phyloP scores from a whole-genome alignment of 2,797 vertebrate species.

The Perodicticus potto region DNA sequence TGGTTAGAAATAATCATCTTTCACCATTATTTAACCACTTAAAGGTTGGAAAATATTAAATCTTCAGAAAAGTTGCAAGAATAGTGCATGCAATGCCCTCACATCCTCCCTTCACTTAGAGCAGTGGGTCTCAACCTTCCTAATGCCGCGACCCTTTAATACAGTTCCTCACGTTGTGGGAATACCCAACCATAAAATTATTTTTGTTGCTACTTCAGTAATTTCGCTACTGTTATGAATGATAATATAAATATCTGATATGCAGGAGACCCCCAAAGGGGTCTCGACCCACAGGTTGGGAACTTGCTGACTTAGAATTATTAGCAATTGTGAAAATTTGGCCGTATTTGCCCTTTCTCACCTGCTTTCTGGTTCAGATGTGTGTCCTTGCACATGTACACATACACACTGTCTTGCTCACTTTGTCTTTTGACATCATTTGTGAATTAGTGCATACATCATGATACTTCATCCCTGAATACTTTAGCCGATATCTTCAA shows the following conservation, averaged over 20 bases:
- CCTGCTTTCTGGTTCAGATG: neutral
- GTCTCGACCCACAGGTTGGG: too few relatives aligned
- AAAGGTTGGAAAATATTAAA: slow-evolving; percentile 1
- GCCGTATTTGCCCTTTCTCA: neutral
- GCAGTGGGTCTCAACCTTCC: too few relatives aligned
- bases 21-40: neutral
- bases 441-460: neutral
- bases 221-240: too few relatives aligned
- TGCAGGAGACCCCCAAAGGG: too few relatives aligned
- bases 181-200: too few relatives aligned
- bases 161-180: too few relatives aligned
- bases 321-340: neutral
- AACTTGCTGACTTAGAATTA: neutral
- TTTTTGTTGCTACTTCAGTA: too few relatives aligned
- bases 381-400: too few relatives aligned
- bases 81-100: neutral
- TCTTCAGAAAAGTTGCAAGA: slow-evolving; percentile 15
- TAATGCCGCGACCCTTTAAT: too few relatives aligned
- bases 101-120: neutral
- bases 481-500: neutral
- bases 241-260: too few relatives aligned
- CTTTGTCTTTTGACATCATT: neutral
- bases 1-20: slow-evolving; percentile 16
- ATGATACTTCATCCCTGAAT: neutral
- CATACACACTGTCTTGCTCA: neutral